Evolutionary conservation across 2,888 invertebrate species (phyloP).

Genomic region (Yponomeuta plumbellus): DNA sequence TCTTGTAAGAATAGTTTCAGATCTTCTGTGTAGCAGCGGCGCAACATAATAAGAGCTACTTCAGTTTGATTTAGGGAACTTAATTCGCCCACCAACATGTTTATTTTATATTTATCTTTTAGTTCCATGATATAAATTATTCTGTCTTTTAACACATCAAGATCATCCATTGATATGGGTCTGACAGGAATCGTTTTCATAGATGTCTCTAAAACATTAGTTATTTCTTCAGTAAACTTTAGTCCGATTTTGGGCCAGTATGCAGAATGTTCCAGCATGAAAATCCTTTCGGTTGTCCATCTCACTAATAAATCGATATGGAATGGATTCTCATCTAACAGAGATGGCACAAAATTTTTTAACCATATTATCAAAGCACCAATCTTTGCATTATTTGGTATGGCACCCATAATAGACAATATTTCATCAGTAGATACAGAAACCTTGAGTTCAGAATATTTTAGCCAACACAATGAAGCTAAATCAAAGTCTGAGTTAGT

Average conservation of each 20-base stretch:
- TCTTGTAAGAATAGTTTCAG: slow-evolving; percentile 54
- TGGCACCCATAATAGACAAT: slow-evolving; percentile 51
- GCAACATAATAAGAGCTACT: slow-evolving; percentile 64
- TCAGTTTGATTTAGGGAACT: slow-evolving; percentile 59
- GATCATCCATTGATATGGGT: slow-evolving; percentile 63
- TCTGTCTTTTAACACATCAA: slow-evolving; percentile 57
- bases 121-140: slow-evolving; percentile 59
- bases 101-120: slow-evolving; percentile 68
- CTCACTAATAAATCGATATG: slow-evolving; percentile 64
- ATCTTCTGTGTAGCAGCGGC: slow-evolving; percentile 71
- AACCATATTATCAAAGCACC: slow-evolving; percentile 64
- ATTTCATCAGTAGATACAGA: slow-evolving; percentile 43
- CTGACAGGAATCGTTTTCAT: slow-evolving; percentile 53
- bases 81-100: slow-evolving; percentile 59
- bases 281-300: slow-evolving; percentile 67
- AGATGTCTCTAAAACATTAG: slow-evolving; percentile 51
- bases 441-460: slow-evolving; percentile 53
- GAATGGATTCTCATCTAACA: slow-evolving; percentile 64
- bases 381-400: slow-evolving; percentile 61
- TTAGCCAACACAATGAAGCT: slow-evolving; percentile 67
- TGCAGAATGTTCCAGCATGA: slow-evolving; percentile 58
- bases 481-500: slow-evolving; percentile 61
- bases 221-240: slow-evolving; percentile 61
- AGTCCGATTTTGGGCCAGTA: slow-evolving; percentile 73
- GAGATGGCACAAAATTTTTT: slow-evolving; percentile 57